A percentile compares a stretch with the other conserved stretches of the same genome.
Evolutionary conservation across 2,888 invertebrate species (phyloP).

Genomic region (Eucriotettix oculatus): DNA sequence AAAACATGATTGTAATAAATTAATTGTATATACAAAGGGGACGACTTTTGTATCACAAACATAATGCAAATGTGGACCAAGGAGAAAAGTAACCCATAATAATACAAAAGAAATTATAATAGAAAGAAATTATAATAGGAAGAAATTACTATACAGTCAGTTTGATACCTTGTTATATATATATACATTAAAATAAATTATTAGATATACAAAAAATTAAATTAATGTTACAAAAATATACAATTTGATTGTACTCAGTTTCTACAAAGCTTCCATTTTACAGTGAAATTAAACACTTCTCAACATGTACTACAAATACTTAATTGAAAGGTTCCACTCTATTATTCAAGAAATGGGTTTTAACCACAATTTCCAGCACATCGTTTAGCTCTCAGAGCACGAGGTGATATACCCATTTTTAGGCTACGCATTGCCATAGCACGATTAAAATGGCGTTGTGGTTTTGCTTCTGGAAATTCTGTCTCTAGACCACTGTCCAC

Average conservation of each 20-base stretch:
- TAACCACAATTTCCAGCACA: conserved; percentile 42
- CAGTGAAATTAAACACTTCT: neutral
- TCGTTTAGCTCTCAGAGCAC: conserved; percentile 18
- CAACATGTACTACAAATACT: neutral
- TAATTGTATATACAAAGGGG: no score
- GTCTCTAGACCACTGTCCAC: conserved; percentile 32
- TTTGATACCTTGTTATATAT: no score
- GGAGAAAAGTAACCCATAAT: no score
- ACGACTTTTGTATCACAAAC: no score
- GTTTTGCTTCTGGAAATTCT: conserved; percentile 33
- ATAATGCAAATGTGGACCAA: no score
- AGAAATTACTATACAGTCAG: no score
- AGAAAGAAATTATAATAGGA: no score
- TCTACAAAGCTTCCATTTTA: neutral
- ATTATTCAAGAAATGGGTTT: neutral
- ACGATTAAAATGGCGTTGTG: conserved; percentile 71
- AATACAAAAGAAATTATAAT: no score
- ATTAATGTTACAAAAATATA: conserved; percentile 1
- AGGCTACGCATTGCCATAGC: conserved; percentile 80
- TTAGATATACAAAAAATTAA: neutral
- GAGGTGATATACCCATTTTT: conserved; percentile 27
- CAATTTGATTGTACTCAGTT: neutral
- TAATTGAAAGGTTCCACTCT: neutral
- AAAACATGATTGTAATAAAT: no score
- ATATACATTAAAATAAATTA: no score